Percentiles rank a stretch among this genome's conserved stretches.
Conservation (phyloP, 1,140 invertebrate genomes). For the Spodoptera litura region DNA sequence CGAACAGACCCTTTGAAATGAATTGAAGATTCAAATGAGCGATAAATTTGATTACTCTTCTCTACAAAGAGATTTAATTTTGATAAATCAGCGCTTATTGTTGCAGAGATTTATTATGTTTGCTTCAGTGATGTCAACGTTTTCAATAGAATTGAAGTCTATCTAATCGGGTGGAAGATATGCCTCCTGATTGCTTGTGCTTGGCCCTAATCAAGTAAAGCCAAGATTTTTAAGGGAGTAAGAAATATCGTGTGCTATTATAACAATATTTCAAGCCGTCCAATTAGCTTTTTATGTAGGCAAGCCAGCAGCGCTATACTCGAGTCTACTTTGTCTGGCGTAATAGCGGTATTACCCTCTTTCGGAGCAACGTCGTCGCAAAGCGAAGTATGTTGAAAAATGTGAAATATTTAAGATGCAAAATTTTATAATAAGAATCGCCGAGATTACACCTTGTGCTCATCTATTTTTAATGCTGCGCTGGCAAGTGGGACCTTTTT, state of each 20-base stretch:
- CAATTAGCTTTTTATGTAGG: conserved; percentile 54
- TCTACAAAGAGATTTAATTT: conserved; percentile 84
- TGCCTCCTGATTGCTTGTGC: conserved; percentile 3
- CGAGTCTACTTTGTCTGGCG: conserved; percentile 64
- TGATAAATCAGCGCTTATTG: conserved; percentile 83
- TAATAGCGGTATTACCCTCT: conserved; percentile 72
- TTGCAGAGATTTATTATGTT: conserved; percentile 77
- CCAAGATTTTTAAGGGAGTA: conserved; percentile 3
- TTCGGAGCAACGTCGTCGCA: conserved; percentile 55
- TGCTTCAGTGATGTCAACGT: conserved; percentile 55
- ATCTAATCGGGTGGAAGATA: conserved; percentile 38
- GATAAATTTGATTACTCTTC: conserved; percentile 83
- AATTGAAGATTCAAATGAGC: conserved; percentile 80
- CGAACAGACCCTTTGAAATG: conserved; percentile 72
- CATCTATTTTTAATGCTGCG: conserved; percentile 82
- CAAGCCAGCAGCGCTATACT: conserved; percentile 45
- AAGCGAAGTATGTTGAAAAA: conserved; percentile 74
- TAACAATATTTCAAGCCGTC: conserved; percentile 49
- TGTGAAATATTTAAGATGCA: conserved; percentile 80
- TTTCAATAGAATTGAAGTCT: conserved; percentile 46
- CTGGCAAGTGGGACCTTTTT: conserved; percentile 82
- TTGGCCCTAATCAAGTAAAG: conserved; percentile 13
- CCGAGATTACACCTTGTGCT: conserved; percentile 83
- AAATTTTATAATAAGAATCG: conserved; percentile 83
- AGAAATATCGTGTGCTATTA: conserved; percentile 47